Evolutionary conservation across 2,797 vertebrate species (phyloP).

Genomic region (Eleutherodactylus coqui): DNA sequence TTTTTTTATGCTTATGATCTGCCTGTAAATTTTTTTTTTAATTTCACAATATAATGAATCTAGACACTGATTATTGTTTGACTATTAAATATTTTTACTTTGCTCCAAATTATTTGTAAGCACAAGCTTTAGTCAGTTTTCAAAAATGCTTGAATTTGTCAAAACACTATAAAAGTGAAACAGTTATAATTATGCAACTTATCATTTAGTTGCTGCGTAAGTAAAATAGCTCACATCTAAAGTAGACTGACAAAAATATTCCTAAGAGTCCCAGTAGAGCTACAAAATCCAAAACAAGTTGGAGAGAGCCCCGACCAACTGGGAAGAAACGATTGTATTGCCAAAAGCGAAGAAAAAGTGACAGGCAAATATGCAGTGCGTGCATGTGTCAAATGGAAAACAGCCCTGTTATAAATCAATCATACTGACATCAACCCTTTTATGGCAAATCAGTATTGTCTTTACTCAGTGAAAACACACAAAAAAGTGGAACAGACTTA

Average conservation of each 20-base stretch:
- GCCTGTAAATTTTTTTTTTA: neutral
- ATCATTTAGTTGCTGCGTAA: slow-evolving; percentile 25
- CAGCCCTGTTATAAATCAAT: slow-evolving; percentile 52
- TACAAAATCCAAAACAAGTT: slow-evolving; percentile 48
- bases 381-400: slow-evolving; percentile 51
- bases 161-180: slow-evolving; percentile 28
- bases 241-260: slow-evolving; percentile 56
- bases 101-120: neutral
- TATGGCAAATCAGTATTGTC: neutral
- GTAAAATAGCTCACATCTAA: slow-evolving; percentile 39
- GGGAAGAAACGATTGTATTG: slow-evolving; percentile 36
- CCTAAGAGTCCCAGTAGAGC: slow-evolving; percentile 51
- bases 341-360: slow-evolving; percentile 53
- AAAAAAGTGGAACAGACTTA: neutral
- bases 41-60: slow-evolving; percentile 2
- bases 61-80: neutral
- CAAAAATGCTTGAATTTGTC: slow-evolving; percentile 6
- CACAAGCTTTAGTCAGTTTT: neutral
- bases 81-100: neutral
- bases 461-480: neutral
- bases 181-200: slow-evolving; percentile 30
- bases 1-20: neutral
- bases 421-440: slow-evolving; percentile 22
- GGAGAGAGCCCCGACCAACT: slow-evolving; percentile 25
- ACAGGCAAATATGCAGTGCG: slow-evolving; percentile 54